Percentiles rank a stretch among this genome's conserved stretches.
Evolutionary conservation across 2,113 vertebrate genomes (phyloP).

Genomic region (Macrotus californicus): DNA sequence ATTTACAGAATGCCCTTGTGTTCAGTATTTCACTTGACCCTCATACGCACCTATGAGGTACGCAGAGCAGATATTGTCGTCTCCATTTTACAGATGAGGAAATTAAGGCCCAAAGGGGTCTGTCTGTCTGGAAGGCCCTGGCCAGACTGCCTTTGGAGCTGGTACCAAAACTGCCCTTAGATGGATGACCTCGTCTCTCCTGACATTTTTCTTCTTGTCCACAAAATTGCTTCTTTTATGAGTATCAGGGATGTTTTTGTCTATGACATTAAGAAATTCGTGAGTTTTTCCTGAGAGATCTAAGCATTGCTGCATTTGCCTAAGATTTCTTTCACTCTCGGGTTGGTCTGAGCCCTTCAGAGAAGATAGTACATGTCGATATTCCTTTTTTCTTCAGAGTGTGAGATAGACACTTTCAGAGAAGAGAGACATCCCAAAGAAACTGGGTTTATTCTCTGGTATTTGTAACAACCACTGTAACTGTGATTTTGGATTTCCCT

Average conservation of each 20-base stretch:
- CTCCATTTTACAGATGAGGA: neutral
- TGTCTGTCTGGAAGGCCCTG: neutral
- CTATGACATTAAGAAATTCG: neutral
- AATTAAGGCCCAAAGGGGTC: neutral
- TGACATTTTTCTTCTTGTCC: neutral
- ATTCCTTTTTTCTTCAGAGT: neutral
- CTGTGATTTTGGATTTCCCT: neutral
- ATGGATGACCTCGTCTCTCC: neutral
- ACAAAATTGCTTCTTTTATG: neutral
- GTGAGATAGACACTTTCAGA: neutral
- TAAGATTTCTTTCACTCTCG: neutral
- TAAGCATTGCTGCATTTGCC: neutral
- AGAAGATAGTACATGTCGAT: neutral
- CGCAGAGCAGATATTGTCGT: neutral
- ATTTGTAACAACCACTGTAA: neutral
- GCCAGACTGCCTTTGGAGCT: neutral
- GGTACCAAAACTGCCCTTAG: neutral
- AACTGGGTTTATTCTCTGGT: neutral
- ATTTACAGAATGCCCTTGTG: neutral
- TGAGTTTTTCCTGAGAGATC: constrained; percentile 1
- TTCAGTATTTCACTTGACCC: neutral
- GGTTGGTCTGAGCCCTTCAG: neutral
- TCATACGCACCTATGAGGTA: neutral
- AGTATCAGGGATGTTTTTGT: constrained; percentile 1
- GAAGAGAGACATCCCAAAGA: neutral